Base-by-base conservation (phyloP, 2,113 vertebrate species). In the Pyrgilauda ruficollis region DNA sequence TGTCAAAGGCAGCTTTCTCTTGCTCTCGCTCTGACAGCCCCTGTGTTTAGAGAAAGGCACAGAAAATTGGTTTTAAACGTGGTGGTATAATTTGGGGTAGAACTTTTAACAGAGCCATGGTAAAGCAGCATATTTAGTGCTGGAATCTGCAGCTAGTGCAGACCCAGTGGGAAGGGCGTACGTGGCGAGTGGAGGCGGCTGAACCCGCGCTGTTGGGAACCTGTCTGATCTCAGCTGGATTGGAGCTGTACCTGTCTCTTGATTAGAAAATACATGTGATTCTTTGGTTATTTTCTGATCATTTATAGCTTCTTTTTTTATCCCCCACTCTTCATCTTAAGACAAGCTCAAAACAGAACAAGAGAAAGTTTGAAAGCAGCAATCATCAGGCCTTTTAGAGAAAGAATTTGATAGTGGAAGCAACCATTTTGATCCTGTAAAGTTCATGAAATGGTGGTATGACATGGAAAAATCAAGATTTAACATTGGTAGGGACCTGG, bases 191-290 rank as follows among this genome's bases (percentile, higher is more conserved):
- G 81, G 77, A 74, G 90, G 84, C 1, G 1, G 84, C 87, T 68
- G 68, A 89, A 67, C 80, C 26, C 50, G 31, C n/a, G n/a, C 47
- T 82, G 9, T 26, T 80, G 58, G 76, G 37, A 90, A 49, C 1
- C 8, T 41, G 37, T 56, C 56, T 76, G 53, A 72, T 61, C 43
- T 35, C 44, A 94, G 44, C n/a, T 63, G 30, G 39, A 30, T 77
- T 30, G 43, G 33, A 81, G 37, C 67, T 83, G 33, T 83, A 80
- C 87, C 72, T 83, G 63, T 26, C 49, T 76, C 86, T 64, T 73
- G 55, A 84, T 74, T 87, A 87, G 88, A 93, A 94, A 82, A 88
- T n/a, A 30, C 20, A 64, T 76, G 53, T 68, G 90, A 90, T 87
- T 41, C 28, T 72, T 79, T 37, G 53, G 50, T 92, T 55, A 62